A percentile compares a stretch with the other conserved stretches of the same genome.
phyloP scores from a whole-genome alignment of 2,113 vertebrate species.

The Aegithalos caudatus region DNA sequence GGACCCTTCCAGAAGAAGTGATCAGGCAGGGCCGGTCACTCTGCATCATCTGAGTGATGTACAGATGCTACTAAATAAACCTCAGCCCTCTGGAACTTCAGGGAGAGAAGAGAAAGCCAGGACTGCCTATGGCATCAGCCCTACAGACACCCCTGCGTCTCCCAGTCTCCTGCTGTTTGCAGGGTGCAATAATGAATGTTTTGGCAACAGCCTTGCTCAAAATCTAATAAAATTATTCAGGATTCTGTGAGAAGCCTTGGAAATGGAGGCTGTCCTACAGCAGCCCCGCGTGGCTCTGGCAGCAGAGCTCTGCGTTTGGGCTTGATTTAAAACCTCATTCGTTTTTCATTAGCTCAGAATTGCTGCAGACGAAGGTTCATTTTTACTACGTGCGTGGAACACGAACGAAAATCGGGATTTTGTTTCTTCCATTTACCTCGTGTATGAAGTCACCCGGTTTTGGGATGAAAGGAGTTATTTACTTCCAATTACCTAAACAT shows the following conservation, averaged over 20 bases:
- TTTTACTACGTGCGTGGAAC: constrained; percentile 35
- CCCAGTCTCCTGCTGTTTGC: rapidly evolving
- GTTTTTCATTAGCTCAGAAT: constrained; percentile 67
- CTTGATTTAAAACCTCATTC: constrained; percentile 68
- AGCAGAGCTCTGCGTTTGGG: constrained; percentile 2
- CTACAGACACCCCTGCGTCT: neutral
- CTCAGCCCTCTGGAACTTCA: neutral
- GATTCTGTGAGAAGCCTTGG: constrained; percentile 27
- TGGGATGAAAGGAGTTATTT: constrained; percentile 21
- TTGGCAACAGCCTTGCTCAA: constrained; percentile 41
- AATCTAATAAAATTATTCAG: constrained; percentile 44
- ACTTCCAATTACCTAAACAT: constrained; percentile 21
- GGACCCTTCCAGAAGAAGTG: constrained; percentile 49
- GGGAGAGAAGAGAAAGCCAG: neutral
- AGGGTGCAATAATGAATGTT: neutral
- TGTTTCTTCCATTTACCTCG: constrained; percentile 2
- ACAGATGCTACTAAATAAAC: neutral
- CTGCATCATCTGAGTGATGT: constrained; percentile 39
- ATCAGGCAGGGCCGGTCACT: constrained; percentile 56
- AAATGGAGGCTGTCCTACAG: constrained; percentile 46
- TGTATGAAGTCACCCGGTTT: neutral
- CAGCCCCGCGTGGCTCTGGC: neutral
- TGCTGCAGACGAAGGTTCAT: constrained; percentile 58
- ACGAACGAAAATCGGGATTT: constrained; percentile 5
- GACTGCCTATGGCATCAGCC: neutral